Evolutionary conservation across 2,888 invertebrate species (phyloP).

Genomic region (Platycheirus albimanus): DNA sequence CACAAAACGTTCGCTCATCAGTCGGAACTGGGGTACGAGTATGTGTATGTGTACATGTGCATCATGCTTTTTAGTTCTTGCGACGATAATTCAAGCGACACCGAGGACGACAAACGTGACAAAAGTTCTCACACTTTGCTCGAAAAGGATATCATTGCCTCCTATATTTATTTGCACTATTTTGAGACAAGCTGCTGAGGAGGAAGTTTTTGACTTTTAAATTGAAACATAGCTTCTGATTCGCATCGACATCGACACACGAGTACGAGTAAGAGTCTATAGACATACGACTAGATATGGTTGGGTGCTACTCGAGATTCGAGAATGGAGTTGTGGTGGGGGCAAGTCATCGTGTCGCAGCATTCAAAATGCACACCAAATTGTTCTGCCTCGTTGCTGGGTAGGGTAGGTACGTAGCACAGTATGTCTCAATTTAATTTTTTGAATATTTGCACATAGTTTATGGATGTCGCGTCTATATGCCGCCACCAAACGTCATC

Average conservation of each 20-base stretch:
- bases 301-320: constrained; percentile 6
- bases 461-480: constrained; percentile 61
- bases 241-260: constrained; percentile 70
- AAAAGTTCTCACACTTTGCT: constrained; percentile 58
- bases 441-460: constrained; percentile 64
- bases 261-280: too few relatives aligned
- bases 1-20: constrained; percentile 39
- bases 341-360: constrained; percentile 28
- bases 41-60: too few relatives aligned
- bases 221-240: constrained; percentile 72
- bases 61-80: constrained; percentile 29
- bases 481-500: constrained; percentile 23
- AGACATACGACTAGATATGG: constrained; percentile 53
- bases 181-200: constrained; percentile 52
- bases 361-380: constrained; percentile 60
- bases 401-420: too few relatives aligned
- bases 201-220: constrained; percentile 72
- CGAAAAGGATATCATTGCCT: constrained; percentile 45
- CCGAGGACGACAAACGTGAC: constrained; percentile 59
- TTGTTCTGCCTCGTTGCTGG: constrained; percentile 24
- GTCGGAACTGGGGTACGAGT: background rate
- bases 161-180: constrained; percentile 56
- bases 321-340: too few relatives aligned
- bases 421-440: constrained; percentile 12
- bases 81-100: constrained; percentile 47